Conservation (phyloP, 2,888 invertebrate genomes). For the Dolomedes plantarius region DNA sequence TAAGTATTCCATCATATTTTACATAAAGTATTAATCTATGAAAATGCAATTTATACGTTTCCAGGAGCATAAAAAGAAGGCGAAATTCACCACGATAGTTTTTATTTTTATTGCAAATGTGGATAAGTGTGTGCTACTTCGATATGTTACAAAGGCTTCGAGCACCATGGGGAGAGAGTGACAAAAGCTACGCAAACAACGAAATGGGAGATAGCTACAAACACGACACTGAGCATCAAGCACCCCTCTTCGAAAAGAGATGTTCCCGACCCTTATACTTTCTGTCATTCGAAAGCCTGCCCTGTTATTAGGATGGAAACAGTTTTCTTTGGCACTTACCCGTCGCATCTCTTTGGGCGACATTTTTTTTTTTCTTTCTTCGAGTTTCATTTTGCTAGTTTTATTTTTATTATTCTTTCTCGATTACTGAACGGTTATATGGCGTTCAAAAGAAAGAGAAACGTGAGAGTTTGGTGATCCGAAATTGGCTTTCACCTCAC, state of each 20-base stretch:
- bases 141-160: background rate
- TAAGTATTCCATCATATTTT: too few relatives aligned
- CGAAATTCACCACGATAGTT: too few relatives aligned
- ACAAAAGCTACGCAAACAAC: constrained; percentile 2
- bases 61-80: too few relatives aligned
- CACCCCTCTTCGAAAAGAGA: background rate
- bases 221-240: background rate
- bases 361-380: background rate
- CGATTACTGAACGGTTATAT: background rate
- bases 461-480: too few relatives aligned
- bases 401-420: background rate
- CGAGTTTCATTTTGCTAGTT: too few relatives aligned
- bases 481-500: too few relatives aligned
- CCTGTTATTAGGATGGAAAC: background rate
- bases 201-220: constrained; percentile 2
- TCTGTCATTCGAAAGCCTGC: background rate
- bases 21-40: too few relatives aligned
- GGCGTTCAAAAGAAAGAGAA: too few relatives aligned
- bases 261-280: background rate
- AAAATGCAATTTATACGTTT: too few relatives aligned
- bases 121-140: background rate
- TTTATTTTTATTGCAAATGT: background rate
- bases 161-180: background rate
- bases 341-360: background rate
- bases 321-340: background rate